Evolutionary conservation across 2,113 vertebrate genomes (phyloP), one percentile per base, ranked within the genome.

Genomic region (Menidia beryllina): DNA sequence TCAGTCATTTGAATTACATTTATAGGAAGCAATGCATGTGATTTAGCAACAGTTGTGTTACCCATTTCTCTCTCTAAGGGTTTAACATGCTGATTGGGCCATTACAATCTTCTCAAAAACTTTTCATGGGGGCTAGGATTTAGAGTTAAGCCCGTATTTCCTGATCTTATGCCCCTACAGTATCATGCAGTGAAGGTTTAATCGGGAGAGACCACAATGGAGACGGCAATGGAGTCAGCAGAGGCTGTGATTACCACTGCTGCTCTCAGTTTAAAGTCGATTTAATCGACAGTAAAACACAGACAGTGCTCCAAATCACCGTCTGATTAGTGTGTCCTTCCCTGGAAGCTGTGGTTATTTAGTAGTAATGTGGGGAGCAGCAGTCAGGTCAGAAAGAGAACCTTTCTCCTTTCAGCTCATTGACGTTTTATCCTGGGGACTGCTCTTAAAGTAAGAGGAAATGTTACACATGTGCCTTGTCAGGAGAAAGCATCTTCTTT

Each of bases 321-420:
- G 54, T 77, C 75, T 65, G 77, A 81, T 77, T 79, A 75, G 54
- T 36, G 59, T 82, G 84, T 81, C 87, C 75, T 55, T 82, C 36
- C 82, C 69, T 69, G 76, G 54, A 67, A 56, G 54, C 59, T 70
- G 77, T 72, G 81, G 52, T 81, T 83, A 86, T 88, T 70, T 89
- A 72, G 76, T 73, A 57, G 76, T 74, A 79, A 75, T 73, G 70
- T 83, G 82, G 86, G 69, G 83, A 83, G 87, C 71, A 23, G 50
- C 78, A 19, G 39, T 48, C 8, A 36, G 78, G 61, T 81, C 83
- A 81, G 72, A 26, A 59, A 43, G 65, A 69, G 55, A 71, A 62
- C 72, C 63, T 55, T 76, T n/a, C 48, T 69, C 51, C 55, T 36
- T 21, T 51, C 48, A 36, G 60, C 25, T 77, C 54, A 12, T 26